Conservation (phyloP, 2,113 vertebrate species). For the Scortum barcoo region DNA sequence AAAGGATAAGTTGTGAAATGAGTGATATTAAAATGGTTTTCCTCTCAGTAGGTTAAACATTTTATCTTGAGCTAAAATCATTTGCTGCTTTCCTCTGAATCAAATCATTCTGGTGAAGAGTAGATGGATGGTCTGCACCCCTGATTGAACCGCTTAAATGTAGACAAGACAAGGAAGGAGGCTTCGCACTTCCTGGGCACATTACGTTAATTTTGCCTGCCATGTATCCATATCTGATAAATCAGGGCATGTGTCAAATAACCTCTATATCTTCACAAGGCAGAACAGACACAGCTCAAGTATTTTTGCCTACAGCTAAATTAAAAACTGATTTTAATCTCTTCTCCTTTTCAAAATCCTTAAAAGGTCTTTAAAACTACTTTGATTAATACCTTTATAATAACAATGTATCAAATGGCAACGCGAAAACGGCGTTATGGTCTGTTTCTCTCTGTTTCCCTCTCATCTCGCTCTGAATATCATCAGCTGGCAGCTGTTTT, state of each 20-base stretch:
- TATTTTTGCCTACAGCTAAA: neutral
- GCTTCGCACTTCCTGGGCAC: neutral
- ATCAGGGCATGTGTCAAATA: neutral
- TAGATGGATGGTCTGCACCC: neutral
- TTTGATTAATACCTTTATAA: too few relatives aligned
- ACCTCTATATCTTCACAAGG: neutral
- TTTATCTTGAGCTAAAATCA: neutral
- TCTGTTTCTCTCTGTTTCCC: too few relatives aligned
- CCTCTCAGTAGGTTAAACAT: neutral
- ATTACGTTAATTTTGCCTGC: neutral
- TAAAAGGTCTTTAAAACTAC: too few relatives aligned
- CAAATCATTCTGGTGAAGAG: neutral
- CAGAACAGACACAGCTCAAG: neutral
- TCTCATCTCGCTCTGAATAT: too few relatives aligned
- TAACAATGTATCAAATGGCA: too few relatives aligned
- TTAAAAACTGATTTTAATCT: too few relatives aligned
- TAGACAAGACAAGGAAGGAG: neutral
- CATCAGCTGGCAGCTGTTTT: too few relatives aligned
- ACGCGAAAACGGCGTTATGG: too few relatives aligned
- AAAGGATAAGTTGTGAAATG: constrained; percentile 12
- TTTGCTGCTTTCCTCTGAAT: constrained; percentile 7
- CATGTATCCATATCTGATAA: neutral
- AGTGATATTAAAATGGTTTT: neutral
- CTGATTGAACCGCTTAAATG: neutral
- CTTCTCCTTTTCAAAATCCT: too few relatives aligned